Evolutionary conservation across 2,797 vertebrate species (phyloP), one percentile per base, ranked within the genome.

Genomic region (Enteromius fasciolatus): DNA sequence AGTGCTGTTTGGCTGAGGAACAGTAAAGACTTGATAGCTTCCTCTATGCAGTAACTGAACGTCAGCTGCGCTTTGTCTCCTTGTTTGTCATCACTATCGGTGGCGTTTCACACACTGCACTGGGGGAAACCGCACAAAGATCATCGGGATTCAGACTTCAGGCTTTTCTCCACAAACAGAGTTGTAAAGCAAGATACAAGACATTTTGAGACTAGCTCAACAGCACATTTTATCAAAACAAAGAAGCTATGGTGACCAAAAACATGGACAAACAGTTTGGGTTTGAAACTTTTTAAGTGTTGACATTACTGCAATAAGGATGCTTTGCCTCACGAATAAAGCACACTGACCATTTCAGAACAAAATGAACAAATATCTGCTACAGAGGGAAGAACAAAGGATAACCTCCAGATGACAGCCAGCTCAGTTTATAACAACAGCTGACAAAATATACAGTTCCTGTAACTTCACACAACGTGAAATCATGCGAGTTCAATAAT

Each of bases 1-100:
- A 54, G n/a, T 80, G 46, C 36, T 54, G 82, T 87, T 88, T 78
- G 85, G 82, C 76, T 72, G n/a, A 80, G 76, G 75, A 82, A 44
- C 63, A 66, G 64, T 72, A 75, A 36, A 64, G 78, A 14, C 54
- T 80, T 81, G 70, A 85, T 81, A 68, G 70, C 67, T 72, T 84
- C 76, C 78, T 81, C 68, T 66, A 36, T 75, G 76, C 73, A 82
- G 79, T 82, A 79, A 85, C 36, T 31, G 41, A 79, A 54, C 48
- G 69, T 84, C 76, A 86, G 80, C 80, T 79, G 79, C 18, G 70
- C 50, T 84, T 78, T 80, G 67, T 84, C 57, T 59, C 17, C 41
- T 31, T 80, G 67, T 80, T 81, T 72, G 59, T 81, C 84, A 73
- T 69, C 15, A 39, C 78, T 14, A 11, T 28, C 63, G 10, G 69